These are phyloP conservation scores for Nannoperca obscura DNA, from an alignment of 2,797 vertebrate species.

Conservation along the genomic window DNA sequence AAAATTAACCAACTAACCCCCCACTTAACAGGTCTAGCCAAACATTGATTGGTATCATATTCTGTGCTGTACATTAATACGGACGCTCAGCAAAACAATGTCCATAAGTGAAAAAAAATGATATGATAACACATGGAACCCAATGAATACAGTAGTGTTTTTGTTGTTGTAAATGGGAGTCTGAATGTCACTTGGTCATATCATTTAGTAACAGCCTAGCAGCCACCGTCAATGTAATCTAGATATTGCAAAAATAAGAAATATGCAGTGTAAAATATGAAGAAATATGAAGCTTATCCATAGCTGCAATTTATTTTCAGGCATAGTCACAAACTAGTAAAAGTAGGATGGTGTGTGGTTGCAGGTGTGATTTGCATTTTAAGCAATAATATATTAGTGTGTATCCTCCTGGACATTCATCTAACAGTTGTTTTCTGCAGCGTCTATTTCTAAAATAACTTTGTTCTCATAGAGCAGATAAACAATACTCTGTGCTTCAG, in stretches of 20 bases:
- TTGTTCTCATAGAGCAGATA: not conserved
- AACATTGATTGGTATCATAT: constrained; percentile 28
- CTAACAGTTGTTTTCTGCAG: not conserved
- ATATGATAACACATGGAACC: not conserved
- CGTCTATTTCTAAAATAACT: constrained; percentile 4
- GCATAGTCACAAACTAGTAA: not conserved
- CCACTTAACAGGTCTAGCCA: not conserved
- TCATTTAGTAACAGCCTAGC: not conserved
- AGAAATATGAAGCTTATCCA: no score
- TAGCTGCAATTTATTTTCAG: not conserved
- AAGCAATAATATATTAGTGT: not conserved
- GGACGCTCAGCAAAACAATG: not conserved
- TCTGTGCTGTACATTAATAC: not conserved
- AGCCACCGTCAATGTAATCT: not conserved
- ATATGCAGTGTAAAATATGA: not conserved
- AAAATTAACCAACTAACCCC: constrained; percentile 7
- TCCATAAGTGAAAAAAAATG: not conserved
- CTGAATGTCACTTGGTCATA: not conserved
- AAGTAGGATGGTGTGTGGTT: not conserved
- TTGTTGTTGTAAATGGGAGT: not conserved
- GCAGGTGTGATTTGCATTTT: constrained; percentile 17
- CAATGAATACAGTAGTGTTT: not conserved
- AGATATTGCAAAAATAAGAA: constrained; percentile 2
- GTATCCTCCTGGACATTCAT: constrained; percentile 1
- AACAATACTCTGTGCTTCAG: not conserved